Evolutionary conservation across 2,888 invertebrate genomes (phyloP).

Genomic region (Nymphalis polychloros): DNA sequence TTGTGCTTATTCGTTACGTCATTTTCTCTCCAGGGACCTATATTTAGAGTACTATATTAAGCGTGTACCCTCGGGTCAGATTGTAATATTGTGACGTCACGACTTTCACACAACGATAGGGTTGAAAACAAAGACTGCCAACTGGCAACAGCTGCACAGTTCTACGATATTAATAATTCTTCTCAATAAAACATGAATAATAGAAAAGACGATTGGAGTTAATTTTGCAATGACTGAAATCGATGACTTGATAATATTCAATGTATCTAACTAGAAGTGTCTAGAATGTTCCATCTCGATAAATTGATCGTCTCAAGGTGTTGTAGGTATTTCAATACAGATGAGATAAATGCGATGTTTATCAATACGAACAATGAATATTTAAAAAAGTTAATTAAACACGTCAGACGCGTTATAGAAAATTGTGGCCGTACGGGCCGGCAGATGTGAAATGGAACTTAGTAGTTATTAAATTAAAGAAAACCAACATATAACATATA

Average conservation of each 20-base stretch:
- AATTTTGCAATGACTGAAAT: neutral
- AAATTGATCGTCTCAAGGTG: too few relatives aligned
- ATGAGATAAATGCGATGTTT: too few relatives aligned
- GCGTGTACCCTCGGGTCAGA: constrained; percentile 29
- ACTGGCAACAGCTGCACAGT: constrained; percentile 14
- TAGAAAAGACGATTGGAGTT: neutral
- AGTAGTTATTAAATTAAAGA: too few relatives aligned
- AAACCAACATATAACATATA: too few relatives aligned
- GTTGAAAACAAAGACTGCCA: constrained; percentile 25
- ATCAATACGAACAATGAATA: too few relatives aligned
- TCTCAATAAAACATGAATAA: constrained; percentile 1
- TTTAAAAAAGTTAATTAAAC: too few relatives aligned
- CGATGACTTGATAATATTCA: neutral
- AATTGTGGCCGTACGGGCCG: too few relatives aligned
- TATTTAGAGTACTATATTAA: constrained; percentile 31
- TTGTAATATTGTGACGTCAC: constrained; percentile 34
- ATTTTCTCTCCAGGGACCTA: constrained; percentile 12
- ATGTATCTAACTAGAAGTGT: too few relatives aligned
- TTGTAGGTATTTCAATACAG: too few relatives aligned
- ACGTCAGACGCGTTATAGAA: too few relatives aligned
- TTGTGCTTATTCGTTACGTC: constrained; percentile 8
- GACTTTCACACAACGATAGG: constrained; percentile 14
- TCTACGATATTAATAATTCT: constrained; percentile 5
- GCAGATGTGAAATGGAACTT: too few relatives aligned
- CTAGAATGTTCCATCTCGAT: too few relatives aligned